Evolutionary conservation across 2,888 invertebrate genomes (phyloP).

Genomic region (Plusia festucae): DNA sequence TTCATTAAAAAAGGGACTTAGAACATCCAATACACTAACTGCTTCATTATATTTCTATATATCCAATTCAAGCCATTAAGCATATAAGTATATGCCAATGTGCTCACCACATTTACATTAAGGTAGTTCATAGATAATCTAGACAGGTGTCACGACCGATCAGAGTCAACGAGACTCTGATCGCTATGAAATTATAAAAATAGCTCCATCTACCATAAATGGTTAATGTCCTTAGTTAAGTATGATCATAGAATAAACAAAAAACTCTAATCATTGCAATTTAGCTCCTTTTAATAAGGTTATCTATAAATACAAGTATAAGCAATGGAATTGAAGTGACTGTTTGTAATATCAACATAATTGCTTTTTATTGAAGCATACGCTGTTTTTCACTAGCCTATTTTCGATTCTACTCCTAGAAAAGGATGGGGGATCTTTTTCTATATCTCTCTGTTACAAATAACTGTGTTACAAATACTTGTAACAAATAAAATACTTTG

Average conservation of each 20-base stretch:
- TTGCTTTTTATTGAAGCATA: too few relatives aligned
- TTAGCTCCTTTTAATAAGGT: constrained; percentile 23
- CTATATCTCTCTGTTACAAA: too few relatives aligned
- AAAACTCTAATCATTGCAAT: constrained; percentile 31
- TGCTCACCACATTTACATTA: constrained; percentile 13
- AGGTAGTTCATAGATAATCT: constrained; percentile 28
- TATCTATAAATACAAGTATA: not conserved
- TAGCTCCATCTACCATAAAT: constrained; percentile 25
- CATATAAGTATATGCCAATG: not conserved
- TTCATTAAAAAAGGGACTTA: not conserved
- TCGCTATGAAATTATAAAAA: constrained; percentile 35
- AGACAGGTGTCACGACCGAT: constrained; percentile 45
- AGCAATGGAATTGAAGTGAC: not conserved
- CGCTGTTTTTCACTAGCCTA: too few relatives aligned
- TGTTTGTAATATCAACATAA: not conserved
- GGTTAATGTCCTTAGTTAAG: constrained; percentile 36
- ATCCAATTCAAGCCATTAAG: not conserved
- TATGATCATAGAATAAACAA: constrained; percentile 22
- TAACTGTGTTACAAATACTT: too few relatives aligned
- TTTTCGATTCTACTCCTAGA: too few relatives aligned
- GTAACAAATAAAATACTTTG: too few relatives aligned
- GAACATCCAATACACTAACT: not conserved
- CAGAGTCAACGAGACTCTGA: constrained; percentile 29
- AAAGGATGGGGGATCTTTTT: too few relatives aligned
- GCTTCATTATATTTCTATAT: not conserved